Percentiles rank a stretch among this genome's conserved stretches.
Conservation (phyloP, 2,797 vertebrate genomes). For the Diplodus sargus region DNA sequence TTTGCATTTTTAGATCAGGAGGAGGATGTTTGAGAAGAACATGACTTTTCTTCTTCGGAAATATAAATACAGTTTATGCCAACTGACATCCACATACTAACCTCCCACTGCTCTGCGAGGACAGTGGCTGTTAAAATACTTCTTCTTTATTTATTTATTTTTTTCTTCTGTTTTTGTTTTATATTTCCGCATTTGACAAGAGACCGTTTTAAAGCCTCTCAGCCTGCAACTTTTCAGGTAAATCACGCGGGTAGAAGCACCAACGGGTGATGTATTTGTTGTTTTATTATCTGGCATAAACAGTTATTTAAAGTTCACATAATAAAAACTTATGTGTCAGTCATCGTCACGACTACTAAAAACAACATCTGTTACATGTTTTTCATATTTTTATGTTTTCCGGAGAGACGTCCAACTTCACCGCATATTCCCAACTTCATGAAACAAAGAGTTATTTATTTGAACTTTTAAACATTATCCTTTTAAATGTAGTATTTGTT, state of each 20-base stretch:
- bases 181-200: neutral
- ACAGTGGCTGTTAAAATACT: neutral
- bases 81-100: neutral
- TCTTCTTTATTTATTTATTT: no score
- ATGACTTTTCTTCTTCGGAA: neutral
- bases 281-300: neutral
- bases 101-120: neutral
- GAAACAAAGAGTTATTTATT: conserved; percentile 29
- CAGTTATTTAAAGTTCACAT: conserved; percentile 34
- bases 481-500: conserved; percentile 23
- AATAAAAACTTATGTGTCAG: conserved; percentile 35
- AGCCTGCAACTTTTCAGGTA: neutral
- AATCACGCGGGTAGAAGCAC: neutral
- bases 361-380: conserved; percentile 68
- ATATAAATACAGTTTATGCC: neutral
- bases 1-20: neutral
- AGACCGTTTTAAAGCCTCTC: neutral
- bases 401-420: conserved; percentile 18
- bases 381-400: conserved; percentile 21
- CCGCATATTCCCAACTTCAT: conserved; percentile 33
- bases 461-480: conserved; percentile 29
- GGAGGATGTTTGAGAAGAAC: neutral
- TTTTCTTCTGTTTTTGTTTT: no score
- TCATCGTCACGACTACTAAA: conserved; percentile 32
- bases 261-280: neutral